Evolutionary conservation across 23 tunicate genomes (phyloP), one percentile per base, ranked within the genome.

Genomic region (Clavelina lepadiformis): DNA sequence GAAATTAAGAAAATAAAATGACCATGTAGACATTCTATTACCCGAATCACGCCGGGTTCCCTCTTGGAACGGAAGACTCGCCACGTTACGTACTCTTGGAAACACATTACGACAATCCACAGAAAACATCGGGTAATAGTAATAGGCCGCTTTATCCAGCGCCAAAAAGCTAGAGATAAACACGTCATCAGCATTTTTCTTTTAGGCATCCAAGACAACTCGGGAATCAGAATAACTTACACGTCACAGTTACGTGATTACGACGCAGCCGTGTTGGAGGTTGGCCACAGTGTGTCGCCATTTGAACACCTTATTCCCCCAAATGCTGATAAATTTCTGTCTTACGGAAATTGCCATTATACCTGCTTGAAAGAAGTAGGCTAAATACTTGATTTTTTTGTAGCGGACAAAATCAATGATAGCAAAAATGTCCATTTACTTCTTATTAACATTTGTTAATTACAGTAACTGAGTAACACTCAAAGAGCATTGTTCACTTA

Each of bases 21-120:
- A 18, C 18, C 6, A 11, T 53, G n/a, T n/a, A 53, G 59, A 20
- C 59, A 18, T 53, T 53, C 7, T 11, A 53, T n/a, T 53, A 53
- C 23, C 59, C 59, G 7, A 6, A 15, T 26, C 18, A 53, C 59
- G 73, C 24, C 15, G 73, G 73, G 18, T 49, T 67, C 15, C 26
- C 73, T 6, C 21, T 67, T 67, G 61, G 60, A 0, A 29, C 54
- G 0, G 59, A 67, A 0, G 57, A 50, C 3, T 59, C 24, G 6
- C 73, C 73, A 0, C 47, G 6, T 26, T 67, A 67, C 31, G 61
- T 49, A 5, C 22, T 22, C 21, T 7, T 32, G 38, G 73, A 67
- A 25, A 49, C 60, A 5, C 73, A 67, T 67, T 67, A 67, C 73
- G 73, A 67, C 24, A 67, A 67, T 22, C 73, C 73, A 7, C 28